Evolutionary conservation across 2,888 invertebrate genomes (phyloP), one percentile per base, ranked within the genome.

Genomic region (Elmis aenea): DNA sequence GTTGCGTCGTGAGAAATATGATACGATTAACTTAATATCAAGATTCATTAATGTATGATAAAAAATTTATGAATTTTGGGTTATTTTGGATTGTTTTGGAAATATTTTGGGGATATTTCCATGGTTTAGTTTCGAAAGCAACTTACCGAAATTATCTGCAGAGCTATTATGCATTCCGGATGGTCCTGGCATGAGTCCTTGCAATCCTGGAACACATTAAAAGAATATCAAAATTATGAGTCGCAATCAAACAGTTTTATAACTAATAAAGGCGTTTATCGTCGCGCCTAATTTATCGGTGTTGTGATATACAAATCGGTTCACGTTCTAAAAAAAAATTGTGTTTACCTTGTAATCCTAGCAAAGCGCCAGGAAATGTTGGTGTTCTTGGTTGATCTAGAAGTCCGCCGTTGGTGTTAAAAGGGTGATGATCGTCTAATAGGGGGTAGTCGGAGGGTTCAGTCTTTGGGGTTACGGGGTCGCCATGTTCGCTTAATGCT

Each of bases 161-260:
- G 74, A 74, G 45, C 60, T 67, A 61, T 77, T 78, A 56, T 79
- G 85, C 67, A 89, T 83, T 59, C 88, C 87, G 47, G 90, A 90
- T 20, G 89, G 89, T 58, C 90, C 89, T 44, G 90, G 87, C 64
- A 90, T 74, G 54, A 90, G 75, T 58, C 88, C 89, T 72, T 81
- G 67, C 66, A 81, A 67, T 50, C 76, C 73, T 72, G 57, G 13
- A 59, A 66, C 28, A 32, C 42, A 43, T 38, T 26, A 41, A 31
- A 12, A n/a, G 9, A 14, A 13, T n/a, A 34, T 33, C 25, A 30
- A 39, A 33, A 39, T 39, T 39, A 34, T 28, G 33, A 28, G 29
- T 34, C 33, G 31, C 32, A 32, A 40, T 34, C 34, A 40, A 31
- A 24, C 32, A 36, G 27, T 41, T 41, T 36, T 36, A 22, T 29